A percentile compares a stretch with the other conserved stretches of the same genome.
phyloP scores from a whole-genome alignment of 2,113 vertebrate genomes.

The Sapayoa aenigma region DNA sequence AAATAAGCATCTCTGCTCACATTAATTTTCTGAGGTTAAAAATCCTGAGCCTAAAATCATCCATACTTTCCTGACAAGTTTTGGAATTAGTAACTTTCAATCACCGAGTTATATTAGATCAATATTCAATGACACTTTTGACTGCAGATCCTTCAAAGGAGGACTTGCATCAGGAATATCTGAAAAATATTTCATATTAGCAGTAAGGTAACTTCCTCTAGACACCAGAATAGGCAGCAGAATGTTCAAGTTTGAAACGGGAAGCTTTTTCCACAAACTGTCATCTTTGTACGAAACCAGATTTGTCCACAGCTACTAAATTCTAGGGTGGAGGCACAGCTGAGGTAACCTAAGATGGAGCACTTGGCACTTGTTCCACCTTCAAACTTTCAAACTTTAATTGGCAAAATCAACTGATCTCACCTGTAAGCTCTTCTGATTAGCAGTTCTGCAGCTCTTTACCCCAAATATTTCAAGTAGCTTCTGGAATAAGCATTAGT shows the following conservation, averaged over 20 bases:
- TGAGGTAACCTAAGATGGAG: neutral
- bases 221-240: neutral
- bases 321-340: neutral
- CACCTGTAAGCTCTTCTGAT: neutral
- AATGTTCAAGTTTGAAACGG: neutral
- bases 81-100: neutral
- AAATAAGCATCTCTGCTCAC: neutral
- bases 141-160: neutral
- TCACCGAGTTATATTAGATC: neutral
- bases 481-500: neutral
- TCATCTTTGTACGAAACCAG: neutral
- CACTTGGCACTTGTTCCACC: neutral
- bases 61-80: no score
- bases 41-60: neutral
- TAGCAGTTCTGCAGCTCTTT: neutral
- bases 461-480: neutral
- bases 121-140: neutral
- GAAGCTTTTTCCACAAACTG: neutral
- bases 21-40: neutral
- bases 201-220: neutral
- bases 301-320: neutral
- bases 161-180: neutral
- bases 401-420: neutral
- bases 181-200: neutral
- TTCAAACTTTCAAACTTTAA: neutral